Conservation (phyloP, 2,888 invertebrate genomes). For the Atherix ibis region DNA sequence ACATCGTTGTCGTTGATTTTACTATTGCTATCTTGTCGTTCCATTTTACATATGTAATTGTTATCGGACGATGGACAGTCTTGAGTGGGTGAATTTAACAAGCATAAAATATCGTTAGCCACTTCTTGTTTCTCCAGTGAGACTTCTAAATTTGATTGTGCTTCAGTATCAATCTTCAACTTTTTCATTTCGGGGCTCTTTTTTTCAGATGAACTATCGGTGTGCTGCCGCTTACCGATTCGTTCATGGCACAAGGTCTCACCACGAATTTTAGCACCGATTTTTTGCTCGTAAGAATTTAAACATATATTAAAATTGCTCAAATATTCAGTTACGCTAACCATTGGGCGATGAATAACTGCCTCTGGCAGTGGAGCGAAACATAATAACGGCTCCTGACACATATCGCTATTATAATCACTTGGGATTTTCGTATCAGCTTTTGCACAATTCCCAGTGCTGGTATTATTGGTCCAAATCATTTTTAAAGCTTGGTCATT, state of each 20-base stretch:
- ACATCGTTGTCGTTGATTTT: conserved; percentile 3
- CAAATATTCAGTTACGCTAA: conserved; percentile 59
- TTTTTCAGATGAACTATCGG: conserved; percentile 42
- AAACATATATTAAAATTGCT: conserved; percentile 66
- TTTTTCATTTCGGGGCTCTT: conserved; percentile 35
- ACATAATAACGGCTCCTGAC: conserved; percentile 22
- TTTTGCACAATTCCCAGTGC: too few relatives aligned
- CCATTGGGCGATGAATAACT: conserved; percentile 51
- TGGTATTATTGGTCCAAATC: too few relatives aligned
- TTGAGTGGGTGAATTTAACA: conserved; percentile 2
- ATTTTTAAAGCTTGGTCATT: conserved; percentile 3
- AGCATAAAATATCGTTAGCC: conserved; percentile 16
- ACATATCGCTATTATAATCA: neutral
- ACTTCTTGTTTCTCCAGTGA: neutral
- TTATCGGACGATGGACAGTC: conserved; percentile 3
- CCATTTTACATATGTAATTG: conserved; percentile 2
- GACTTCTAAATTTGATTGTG: too few relatives aligned
- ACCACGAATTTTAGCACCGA: conserved; percentile 40
- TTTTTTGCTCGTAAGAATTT: conserved; percentile 56
- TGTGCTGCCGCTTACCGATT: conserved; percentile 34
- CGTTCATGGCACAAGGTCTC: conserved; percentile 28
- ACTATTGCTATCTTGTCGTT: conserved; percentile 7
- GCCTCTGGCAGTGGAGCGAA: conserved; percentile 41
- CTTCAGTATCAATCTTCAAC: conserved; percentile 19
- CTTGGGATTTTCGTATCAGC: neutral